These are phyloP conservation scores for Pyrocoelia pectoralis DNA, from an alignment of 2,888 invertebrate genomes.

Conservation along the genomic window DNA sequence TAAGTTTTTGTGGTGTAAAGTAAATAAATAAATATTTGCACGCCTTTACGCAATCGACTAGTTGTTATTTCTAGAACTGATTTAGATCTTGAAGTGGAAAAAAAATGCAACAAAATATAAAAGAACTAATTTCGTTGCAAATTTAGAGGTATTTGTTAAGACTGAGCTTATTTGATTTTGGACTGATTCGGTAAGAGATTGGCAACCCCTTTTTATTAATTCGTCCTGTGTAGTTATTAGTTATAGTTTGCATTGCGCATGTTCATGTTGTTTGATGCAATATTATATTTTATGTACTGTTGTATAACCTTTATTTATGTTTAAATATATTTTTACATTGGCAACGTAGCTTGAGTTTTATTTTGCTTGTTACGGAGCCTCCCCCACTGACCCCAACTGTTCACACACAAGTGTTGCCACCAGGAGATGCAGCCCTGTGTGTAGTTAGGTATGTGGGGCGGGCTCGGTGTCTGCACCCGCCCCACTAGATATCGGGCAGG, in stretches of 20 bases:
- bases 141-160: slow-evolving; percentile 45
- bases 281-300: slow-evolving; percentile 63
- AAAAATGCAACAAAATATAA: slow-evolving; percentile 21
- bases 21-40: slow-evolving; percentile 16
- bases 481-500: slow-evolving; percentile 37
- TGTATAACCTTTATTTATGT: slow-evolving; percentile 61
- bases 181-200: slow-evolving; percentile 62
- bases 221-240: slow-evolving; percentile 55
- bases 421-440: slow-evolving; percentile 49
- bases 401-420: slow-evolving; percentile 53
- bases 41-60: slow-evolving; percentile 23
- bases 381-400: slow-evolving; percentile 36
- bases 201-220: slow-evolving; percentile 58
- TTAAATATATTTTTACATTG: slow-evolving; percentile 63
- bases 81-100: slow-evolving; percentile 29
- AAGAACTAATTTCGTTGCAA: slow-evolving; percentile 33
- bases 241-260: slow-evolving; percentile 60
- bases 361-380: slow-evolving; percentile 53
- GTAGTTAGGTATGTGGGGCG: slow-evolving; percentile 35
- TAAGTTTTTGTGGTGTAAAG: too few relatives aligned
- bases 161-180: slow-evolving; percentile 43
- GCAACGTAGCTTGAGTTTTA: slow-evolving; percentile 61
- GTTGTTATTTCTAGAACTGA: slow-evolving; percentile 37
- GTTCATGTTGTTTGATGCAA: slow-evolving; percentile 62
- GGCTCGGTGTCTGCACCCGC: slow-evolving; percentile 34